These are phyloP conservation scores for Acropternis orthonyx DNA, from an alignment of 2,797 vertebrate species.

Conservation along the genomic window DNA sequence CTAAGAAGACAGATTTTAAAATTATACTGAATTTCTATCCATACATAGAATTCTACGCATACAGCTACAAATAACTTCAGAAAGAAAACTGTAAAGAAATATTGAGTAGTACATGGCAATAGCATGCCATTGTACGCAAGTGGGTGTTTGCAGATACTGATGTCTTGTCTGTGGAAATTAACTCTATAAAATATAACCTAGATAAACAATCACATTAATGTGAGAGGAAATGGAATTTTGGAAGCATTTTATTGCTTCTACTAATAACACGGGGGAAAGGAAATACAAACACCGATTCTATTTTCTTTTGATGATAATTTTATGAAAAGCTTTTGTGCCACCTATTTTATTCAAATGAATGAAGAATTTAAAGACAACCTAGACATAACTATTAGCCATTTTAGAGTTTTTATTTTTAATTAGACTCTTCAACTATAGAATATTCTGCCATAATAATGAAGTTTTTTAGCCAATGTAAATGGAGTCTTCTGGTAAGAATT, in stretches of 20 bases:
- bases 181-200: not conserved
- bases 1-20: not conserved
- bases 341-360: not conserved
- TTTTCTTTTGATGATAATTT: not conserved
- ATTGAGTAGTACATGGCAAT: not conserved
- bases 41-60: not conserved
- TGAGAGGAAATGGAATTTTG: not conserved
- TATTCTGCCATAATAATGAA: not conserved
- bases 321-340: not conserved
- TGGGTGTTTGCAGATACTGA: not conserved
- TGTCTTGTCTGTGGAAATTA: not conserved
- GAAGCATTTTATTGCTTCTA: not conserved
- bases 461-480: not conserved
- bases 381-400: no score
- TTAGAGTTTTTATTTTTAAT: no score
- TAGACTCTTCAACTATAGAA: not conserved
- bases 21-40: not conserved
- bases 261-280: not conserved
- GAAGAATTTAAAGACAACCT: not conserved
- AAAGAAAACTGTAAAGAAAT: not conserved
- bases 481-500: not conserved
- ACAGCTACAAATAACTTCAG: not conserved
- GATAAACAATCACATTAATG: not conserved
- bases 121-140: not conserved
- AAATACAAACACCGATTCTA: not conserved